Evolutionary conservation across 2,888 invertebrate species (phyloP).

Genomic region (Apotomis capreana): DNA sequence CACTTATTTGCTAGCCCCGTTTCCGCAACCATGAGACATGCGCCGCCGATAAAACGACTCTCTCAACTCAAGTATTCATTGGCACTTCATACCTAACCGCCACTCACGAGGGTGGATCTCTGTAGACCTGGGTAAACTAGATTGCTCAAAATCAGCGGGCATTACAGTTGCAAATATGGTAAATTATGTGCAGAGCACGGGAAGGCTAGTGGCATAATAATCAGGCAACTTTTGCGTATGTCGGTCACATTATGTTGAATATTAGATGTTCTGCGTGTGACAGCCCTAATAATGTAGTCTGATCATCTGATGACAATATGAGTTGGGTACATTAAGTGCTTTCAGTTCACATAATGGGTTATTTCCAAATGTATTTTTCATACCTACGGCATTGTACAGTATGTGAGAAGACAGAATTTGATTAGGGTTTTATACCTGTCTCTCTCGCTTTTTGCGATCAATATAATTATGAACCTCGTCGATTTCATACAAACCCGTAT

Average conservation of each 20-base stretch:
- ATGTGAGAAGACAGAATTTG: too few relatives aligned
- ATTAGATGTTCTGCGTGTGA: background rate
- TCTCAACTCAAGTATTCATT: constrained; percentile 38
- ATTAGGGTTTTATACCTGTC: too few relatives aligned
- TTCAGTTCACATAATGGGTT: too few relatives aligned
- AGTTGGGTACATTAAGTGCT: too few relatives aligned
- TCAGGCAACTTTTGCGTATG: constrained; percentile 38
- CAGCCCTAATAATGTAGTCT: background rate
- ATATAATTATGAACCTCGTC: too few relatives aligned
- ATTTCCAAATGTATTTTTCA: too few relatives aligned
- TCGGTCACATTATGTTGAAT: background rate
- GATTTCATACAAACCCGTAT: too few relatives aligned
- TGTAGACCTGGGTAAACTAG: constrained; percentile 47
- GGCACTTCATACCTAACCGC: constrained; percentile 38
- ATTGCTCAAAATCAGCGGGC: constrained; percentile 57
- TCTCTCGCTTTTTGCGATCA: too few relatives aligned
- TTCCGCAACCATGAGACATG: constrained; percentile 23
- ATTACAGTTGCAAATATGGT: constrained; percentile 57
- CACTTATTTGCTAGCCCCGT: constrained; percentile 18
- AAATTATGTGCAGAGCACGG: constrained; percentile 53
- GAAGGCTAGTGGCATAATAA: constrained; percentile 54
- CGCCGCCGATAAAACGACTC: constrained; percentile 31
- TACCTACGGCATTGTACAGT: too few relatives aligned
- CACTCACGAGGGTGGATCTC: constrained; percentile 43
- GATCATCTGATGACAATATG: too few relatives aligned